A percentile compares a stretch with the other conserved stretches of the same genome.
Conservation (phyloP, 2,113 vertebrate species). For the Ophiodon elongatus region DNA sequence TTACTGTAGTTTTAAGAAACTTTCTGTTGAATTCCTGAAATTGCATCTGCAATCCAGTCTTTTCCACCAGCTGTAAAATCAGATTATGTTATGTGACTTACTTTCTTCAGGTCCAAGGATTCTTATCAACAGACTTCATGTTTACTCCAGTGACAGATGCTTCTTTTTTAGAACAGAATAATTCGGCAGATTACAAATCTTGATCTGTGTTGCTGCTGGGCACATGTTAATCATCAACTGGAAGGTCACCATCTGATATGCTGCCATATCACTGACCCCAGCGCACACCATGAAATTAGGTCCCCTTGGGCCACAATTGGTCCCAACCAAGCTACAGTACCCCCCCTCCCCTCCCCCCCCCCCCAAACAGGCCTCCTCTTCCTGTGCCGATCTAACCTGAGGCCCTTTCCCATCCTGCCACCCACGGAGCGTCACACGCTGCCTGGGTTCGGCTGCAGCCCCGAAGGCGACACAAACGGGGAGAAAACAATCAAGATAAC, state of each 20-base stretch:
- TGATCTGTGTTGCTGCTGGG: background rate
- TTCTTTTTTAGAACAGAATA: background rate
- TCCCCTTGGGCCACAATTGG: slow-evolving; percentile 31
- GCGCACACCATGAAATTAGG: slow-evolving; percentile 42
- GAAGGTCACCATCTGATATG: slow-evolving; percentile 41
- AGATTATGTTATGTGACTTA: background rate
- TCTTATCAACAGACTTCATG: background rate
- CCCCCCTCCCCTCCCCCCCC: background rate
- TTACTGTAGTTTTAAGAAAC: background rate
- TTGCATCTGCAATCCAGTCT: background rate
- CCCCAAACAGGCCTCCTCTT: slow-evolving; percentile 28
- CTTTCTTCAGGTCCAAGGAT: background rate
- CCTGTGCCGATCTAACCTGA: slow-evolving; percentile 54
- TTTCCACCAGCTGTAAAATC: background rate
- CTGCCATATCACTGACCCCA: slow-evolving; percentile 31
- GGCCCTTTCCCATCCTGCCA: slow-evolving; percentile 61
- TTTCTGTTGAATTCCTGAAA: background rate
- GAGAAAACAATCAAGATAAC: slow-evolving; percentile 53
- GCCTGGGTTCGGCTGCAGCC: slow-evolving; percentile 32
- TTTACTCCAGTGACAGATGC: background rate
- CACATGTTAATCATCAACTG: slow-evolving; percentile 50
- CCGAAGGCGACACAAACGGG: slow-evolving; percentile 54
- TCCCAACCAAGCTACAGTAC: background rate
- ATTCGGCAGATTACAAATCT: slow-evolving; percentile 6
- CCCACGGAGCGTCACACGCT: slow-evolving; percentile 57